Evolutionary conservation across 2,113 vertebrate species (phyloP).

Genomic region (Scatophagus argus): DNA sequence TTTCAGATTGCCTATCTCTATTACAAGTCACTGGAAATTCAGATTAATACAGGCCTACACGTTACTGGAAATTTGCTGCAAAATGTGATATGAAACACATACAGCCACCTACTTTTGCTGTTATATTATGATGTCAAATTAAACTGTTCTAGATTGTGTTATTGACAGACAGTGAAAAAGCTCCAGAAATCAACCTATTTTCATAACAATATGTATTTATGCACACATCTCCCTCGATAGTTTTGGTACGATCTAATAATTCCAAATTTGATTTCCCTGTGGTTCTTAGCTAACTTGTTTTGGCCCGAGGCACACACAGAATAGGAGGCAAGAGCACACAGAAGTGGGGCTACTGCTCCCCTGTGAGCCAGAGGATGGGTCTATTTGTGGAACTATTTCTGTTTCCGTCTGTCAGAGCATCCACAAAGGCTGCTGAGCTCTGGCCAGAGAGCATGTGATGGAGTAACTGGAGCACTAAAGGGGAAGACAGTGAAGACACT

Average conservation of each 20-base stretch:
- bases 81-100: not conserved
- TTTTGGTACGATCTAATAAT: conserved; percentile 73
- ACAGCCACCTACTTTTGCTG: not conserved
- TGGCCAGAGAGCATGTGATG: conserved; percentile 51
- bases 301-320: conserved; percentile 76
- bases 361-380: conserved; percentile 70
- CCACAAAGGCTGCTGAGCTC: conserved; percentile 66
- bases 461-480: conserved; percentile 67
- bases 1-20: conserved; percentile 28
- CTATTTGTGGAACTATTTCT: conserved; percentile 82
- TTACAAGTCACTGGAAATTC: too few relatives aligned
- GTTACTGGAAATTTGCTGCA: not conserved
- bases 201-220: conserved; percentile 77
- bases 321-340: conserved; percentile 76
- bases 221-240: conserved; percentile 56
- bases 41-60: not conserved
- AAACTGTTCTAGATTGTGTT: conserved; percentile 16
- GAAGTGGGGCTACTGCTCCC: conserved; percentile 83
- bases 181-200: conserved; percentile 64
- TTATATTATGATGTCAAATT: not conserved
- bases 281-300: conserved; percentile 78
- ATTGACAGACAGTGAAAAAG: conserved; percentile 33
- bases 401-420: conserved; percentile 73
- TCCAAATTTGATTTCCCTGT: conserved; percentile 85
- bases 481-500: conserved; percentile 36